These are phyloP conservation scores for Tokudaia tokunoshimensis DNA, from an alignment of 2,797 vertebrate genomes.

Conservation along the genomic window DNA sequence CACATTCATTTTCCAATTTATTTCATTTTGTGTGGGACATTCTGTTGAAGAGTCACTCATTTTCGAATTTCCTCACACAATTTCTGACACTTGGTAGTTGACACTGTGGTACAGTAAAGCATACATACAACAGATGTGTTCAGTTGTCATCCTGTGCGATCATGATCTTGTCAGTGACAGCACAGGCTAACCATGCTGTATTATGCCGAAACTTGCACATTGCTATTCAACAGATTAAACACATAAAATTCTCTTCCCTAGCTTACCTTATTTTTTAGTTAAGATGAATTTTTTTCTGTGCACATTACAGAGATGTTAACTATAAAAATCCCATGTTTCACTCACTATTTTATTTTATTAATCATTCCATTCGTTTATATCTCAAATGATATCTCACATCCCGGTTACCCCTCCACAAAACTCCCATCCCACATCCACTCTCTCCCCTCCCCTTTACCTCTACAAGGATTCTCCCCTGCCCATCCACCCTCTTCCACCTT, in stretches of 20 bases:
- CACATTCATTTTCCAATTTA: slow-evolving; percentile 75
- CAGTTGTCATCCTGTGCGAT: background rate
- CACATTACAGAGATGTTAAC: background rate
- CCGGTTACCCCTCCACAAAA: too few relatives aligned
- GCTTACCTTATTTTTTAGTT: background rate
- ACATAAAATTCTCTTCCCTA: background rate
- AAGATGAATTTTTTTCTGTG: background rate
- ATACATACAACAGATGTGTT: slow-evolving; percentile 12
- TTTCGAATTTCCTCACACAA: slow-evolving; percentile 66
- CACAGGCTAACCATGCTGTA: background rate
- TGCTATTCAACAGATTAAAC: background rate
- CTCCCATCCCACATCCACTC: too few relatives aligned
- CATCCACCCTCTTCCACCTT: too few relatives aligned
- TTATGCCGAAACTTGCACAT: background rate
- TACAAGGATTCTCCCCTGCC: too few relatives aligned
- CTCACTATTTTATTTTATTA: background rate
- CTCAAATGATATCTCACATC: too few relatives aligned
- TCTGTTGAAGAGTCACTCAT: slow-evolving; percentile 70
- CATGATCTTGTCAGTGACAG: background rate
- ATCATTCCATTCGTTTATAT: too few relatives aligned
- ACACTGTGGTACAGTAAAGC: slow-evolving; percentile 29
- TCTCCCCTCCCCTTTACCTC: too few relatives aligned
- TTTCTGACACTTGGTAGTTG: slow-evolving; percentile 60
- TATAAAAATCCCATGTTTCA: background rate
- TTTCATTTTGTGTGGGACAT: slow-evolving; percentile 67